These are phyloP conservation scores for Conger conger DNA, from an alignment of 2,113 vertebrate species.

Conservation along the genomic window DNA sequence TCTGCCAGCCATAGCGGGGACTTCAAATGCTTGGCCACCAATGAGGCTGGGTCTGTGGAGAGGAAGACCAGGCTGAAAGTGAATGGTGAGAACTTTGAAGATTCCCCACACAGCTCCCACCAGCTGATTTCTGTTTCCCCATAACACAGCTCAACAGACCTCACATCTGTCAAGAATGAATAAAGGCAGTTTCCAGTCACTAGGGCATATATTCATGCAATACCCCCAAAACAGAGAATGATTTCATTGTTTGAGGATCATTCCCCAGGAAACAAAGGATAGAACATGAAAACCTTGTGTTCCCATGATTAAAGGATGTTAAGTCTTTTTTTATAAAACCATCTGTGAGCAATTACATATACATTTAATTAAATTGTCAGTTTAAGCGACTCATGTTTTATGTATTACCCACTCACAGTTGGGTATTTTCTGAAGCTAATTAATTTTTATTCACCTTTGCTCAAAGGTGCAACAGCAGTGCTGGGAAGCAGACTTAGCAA, in stretches of 20 bases:
- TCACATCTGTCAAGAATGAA: not conserved
- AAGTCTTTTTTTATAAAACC: not conserved
- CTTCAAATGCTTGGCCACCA: conserved; percentile 80
- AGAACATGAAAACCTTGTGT: not conserved
- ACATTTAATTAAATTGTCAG: not conserved
- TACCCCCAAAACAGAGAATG: not conserved
- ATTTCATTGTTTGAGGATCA: not conserved
- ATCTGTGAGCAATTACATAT: not conserved
- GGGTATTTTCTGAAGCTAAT: not conserved
- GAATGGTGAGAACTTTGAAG: conserved; percentile 63
- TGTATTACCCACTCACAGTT: not conserved
- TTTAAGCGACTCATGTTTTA: not conserved
- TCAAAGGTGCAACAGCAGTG: not conserved
- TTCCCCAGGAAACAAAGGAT: not conserved
- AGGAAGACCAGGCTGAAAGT: conserved; percentile 76
- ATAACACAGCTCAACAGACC: not conserved
- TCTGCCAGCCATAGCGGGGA: conserved; percentile 75
- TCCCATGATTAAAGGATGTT: not conserved
- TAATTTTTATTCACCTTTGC: not conserved
- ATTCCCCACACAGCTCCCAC: not conserved
- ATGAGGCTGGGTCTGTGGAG: conserved; percentile 77
- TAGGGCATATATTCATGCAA: not conserved
- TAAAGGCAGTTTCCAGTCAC: not conserved
- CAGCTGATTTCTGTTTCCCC: not conserved
- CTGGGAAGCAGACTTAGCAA: not conserved